A percentile compares a stretch with the other conserved stretches of the same genome.
phyloP scores from a whole-genome alignment of 37 sponge, comb jelly and placozoan genomes.

The Diacarnus erythraeanus region DNA sequence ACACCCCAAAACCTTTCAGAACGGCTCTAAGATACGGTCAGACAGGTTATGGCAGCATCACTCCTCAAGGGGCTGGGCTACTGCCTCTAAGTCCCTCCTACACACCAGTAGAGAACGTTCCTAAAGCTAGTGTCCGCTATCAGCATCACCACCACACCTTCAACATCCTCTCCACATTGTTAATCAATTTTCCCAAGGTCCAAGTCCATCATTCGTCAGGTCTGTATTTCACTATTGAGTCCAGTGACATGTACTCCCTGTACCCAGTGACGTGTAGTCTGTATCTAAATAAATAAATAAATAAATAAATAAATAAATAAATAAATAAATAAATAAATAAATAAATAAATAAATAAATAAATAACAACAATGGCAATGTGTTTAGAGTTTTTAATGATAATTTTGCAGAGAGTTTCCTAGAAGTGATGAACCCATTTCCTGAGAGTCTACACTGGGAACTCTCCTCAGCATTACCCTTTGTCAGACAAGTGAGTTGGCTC shows the following conservation, averaged over 20 bases:
- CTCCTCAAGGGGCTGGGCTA: background rate
- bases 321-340: no score
- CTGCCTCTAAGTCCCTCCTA: conserved; percentile 14
- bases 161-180: background rate
- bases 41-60: background rate
- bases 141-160: background rate
- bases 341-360: no score
- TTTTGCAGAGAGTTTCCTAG: background rate
- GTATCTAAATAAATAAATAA: no score
- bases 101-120: background rate
- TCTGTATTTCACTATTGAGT: background rate
- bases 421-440: background rate
- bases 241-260: no score
- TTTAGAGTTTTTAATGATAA: no score
- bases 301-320: no score
- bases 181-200: conserved; percentile 3
- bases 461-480: background rate
- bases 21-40: background rate
- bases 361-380: no score
- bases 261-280: no score
- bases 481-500: background rate
- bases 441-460: background rate
- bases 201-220: background rate
- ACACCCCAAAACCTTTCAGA: background rate
- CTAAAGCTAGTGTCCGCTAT: background rate